phyloP scores from a whole-genome alignment of 2,113 vertebrate genomes.

The Gavia stellata region DNA sequence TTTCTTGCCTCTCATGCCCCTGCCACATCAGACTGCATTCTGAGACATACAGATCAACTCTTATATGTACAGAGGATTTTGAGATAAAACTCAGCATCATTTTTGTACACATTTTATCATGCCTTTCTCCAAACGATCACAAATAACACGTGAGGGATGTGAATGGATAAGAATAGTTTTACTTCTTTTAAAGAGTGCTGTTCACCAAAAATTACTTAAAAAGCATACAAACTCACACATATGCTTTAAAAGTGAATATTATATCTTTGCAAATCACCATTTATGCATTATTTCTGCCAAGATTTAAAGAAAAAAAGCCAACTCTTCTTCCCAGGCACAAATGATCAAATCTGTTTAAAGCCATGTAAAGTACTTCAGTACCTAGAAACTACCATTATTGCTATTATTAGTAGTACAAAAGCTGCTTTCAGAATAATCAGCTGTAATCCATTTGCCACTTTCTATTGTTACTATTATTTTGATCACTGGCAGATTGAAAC shows the following conservation, averaged over 20 bases:
- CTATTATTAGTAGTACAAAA: neutral
- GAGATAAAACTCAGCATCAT: neutral
- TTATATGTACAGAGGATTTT: neutral
- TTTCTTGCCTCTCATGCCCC: neutral
- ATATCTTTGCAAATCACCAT: neutral
- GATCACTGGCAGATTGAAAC: neutral
- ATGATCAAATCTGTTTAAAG: neutral
- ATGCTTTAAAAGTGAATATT: neutral
- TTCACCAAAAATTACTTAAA: neutral
- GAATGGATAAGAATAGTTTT: neutral
- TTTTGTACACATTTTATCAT: neutral
- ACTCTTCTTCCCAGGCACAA: neutral
- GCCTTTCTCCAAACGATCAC: neutral
- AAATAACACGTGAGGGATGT: rapidly evolving
- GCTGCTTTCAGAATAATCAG: neutral
- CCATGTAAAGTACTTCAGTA: neutral
- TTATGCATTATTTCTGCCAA: neutral
- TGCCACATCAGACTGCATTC: neutral
- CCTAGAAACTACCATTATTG: neutral
- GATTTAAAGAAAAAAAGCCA: neutral
- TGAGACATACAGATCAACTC: neutral
- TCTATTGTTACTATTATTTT: neutral
- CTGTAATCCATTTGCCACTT: neutral
- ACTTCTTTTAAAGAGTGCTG: neutral
- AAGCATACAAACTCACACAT: neutral